Evolutionary conservation across 35 echinoderm and acorn worm genomes (phyloP).

Genomic region (Patiria miniata): DNA sequence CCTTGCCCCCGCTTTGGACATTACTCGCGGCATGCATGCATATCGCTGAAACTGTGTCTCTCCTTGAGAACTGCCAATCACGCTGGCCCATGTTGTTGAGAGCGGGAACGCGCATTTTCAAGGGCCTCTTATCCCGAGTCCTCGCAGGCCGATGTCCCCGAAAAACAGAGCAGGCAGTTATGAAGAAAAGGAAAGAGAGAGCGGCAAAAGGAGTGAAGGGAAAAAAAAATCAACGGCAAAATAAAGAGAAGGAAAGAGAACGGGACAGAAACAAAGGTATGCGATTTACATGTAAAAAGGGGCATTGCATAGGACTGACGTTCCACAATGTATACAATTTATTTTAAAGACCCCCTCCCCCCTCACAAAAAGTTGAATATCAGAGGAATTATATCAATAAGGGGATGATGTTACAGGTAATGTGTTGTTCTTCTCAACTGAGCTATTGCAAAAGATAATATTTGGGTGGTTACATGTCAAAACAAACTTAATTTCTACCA

Average conservation of each 20-base stretch:
- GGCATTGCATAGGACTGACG: no score
- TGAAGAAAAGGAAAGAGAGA: neutral
- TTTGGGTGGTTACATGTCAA: no score
- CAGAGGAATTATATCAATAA: no score
- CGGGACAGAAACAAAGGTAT: neutral
- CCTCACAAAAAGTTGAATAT: no score
- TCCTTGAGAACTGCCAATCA: conserved; percentile 27
- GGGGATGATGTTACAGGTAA: no score
- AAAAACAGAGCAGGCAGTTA: conserved; percentile 25
- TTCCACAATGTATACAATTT: no score
- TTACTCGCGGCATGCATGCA: conserved; percentile 27
- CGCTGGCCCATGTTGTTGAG: conserved; percentile 14
- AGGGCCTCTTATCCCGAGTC: conserved; percentile 15
- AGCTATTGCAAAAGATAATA: no score
- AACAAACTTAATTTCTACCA: no score
- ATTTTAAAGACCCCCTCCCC: no score
- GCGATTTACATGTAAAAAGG: no score
- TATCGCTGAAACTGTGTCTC: conserved; percentile 22
- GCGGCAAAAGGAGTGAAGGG: neutral
- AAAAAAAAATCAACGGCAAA: neutral
- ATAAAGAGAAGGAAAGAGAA: neutral
- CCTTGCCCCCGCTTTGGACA: conserved; percentile 1
- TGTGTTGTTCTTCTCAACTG: no score
- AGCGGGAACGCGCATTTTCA: conserved; percentile 27
- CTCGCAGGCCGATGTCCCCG: conserved; percentile 3